Evolutionary conservation across 2,888 invertebrate genomes (phyloP), one percentile per base, ranked within the genome.

Genomic region (Cotesia congregata): DNA sequence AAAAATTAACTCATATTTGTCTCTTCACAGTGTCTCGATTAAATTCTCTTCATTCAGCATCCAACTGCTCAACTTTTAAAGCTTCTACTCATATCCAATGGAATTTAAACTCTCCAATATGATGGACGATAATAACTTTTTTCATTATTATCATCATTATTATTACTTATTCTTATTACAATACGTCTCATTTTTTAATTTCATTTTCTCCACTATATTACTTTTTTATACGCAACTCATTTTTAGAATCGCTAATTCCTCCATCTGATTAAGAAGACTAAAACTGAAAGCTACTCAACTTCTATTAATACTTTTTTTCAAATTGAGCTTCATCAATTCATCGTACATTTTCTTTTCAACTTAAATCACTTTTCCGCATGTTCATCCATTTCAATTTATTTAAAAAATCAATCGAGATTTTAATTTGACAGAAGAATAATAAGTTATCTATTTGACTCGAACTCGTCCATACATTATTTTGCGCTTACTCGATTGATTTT

Each of bases 1-100:
- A 88, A 85, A 86, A 86, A 88, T 88, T 88, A 87, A 85, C 86
- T 86, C 87, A 86, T 88, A 87, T 88, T 88, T 88, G 87, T 88
- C 87, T 87, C 84, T 83, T 83, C 84, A 87, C 87, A 88, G 87
- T 87, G 80, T 83, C 80, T 50, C 85, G 81, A 82, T 83, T 84
- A 83, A 86, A 85, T 84, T 86, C 84, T 85, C 85, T 81, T 59
- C 72, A 81, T 83, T 85, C 86, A 88, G 86, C 72, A 81, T 83
- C 85, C 86, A 88, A 86, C 85, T 88, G 86, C 85, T 84, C 84
- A 84, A 84, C 83, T 83, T 85, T 87, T 87, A 83, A 84, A 84
- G 84, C 84, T 83, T 84, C 83, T 82, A 50, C 84, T 85, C 83
- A 83, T 67, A 67, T 20, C 77, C 76, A 72, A 77, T 39, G 75